These are phyloP conservation scores for Metopia argyrocephala DNA, from an alignment of 2,888 invertebrate genomes.

Conservation along the genomic window DNA sequence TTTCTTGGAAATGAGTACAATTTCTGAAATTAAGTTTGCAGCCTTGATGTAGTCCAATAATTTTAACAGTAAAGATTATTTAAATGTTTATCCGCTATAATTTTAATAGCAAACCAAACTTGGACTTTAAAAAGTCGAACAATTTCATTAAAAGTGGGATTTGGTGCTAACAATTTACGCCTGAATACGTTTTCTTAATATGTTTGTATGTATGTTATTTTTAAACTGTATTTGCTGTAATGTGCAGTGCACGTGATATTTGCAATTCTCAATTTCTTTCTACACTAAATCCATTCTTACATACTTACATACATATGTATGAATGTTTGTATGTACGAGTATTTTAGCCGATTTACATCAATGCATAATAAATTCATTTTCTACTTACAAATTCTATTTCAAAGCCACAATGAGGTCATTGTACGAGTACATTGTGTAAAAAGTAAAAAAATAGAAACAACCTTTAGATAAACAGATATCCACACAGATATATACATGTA, in stretches of 20 bases:
- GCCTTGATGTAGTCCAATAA: too few relatives aligned
- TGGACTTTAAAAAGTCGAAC: too few relatives aligned
- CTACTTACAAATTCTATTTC: constrained; percentile 16
- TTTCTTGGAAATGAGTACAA: too few relatives aligned
- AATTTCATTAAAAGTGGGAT: too few relatives aligned
- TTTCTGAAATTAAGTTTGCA: too few relatives aligned
- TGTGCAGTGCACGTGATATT: neutral
- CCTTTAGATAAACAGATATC: constrained; percentile 2
- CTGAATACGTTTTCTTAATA: too few relatives aligned
- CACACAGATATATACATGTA: constrained; percentile 3
- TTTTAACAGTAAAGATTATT: too few relatives aligned
- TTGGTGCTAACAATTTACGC: too few relatives aligned
- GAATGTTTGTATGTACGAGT: neutral
- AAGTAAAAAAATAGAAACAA: neutral
- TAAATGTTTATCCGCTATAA: too few relatives aligned
- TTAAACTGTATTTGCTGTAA: neutral
- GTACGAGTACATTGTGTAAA: constrained; percentile 40
- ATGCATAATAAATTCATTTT: constrained; percentile 26
- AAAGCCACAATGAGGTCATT: constrained; percentile 47
- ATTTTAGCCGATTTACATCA: neutral
- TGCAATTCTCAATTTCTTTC: neutral
- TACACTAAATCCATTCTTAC: neutral
- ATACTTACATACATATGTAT: neutral
- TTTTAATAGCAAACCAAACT: too few relatives aligned
- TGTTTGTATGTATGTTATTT: too few relatives aligned